These are phyloP conservation scores for Bathynomus jamesi DNA, from an alignment of 1,140 invertebrate genomes.

Conservation along the genomic window DNA sequence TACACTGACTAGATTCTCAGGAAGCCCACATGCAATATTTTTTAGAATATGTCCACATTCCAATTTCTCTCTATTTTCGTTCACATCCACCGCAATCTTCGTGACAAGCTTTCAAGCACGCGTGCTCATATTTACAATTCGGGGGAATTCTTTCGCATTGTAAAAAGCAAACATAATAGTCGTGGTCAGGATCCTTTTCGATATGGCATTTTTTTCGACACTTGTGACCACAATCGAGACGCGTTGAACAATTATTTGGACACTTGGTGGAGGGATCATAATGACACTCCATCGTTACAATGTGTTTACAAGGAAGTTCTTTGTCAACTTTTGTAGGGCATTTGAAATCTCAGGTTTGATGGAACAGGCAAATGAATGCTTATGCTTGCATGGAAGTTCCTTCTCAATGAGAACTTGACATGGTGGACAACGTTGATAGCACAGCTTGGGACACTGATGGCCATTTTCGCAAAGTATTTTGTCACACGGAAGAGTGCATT, in stretches of 20 bases:
- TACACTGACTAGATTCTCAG: neutral
- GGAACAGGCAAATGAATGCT: constrained; percentile 15
- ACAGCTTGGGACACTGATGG: constrained; percentile 39
- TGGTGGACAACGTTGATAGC: constrained; percentile 45
- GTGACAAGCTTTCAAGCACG: neutral
- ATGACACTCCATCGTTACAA: constrained; percentile 14
- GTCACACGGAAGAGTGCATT: constrained; percentile 43
- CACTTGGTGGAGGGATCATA: neutral
- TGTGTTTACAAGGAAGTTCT: constrained; percentile 17
- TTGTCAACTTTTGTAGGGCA: constrained; percentile 17
- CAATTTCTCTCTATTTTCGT: neutral
- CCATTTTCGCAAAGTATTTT: constrained; percentile 48
- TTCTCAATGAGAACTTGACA: constrained; percentile 28
- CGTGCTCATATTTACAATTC: neutral
- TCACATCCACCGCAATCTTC: neutral
- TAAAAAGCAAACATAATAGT: constrained; percentile 16
- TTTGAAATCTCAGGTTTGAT: neutral
- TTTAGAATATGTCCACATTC: neutral
- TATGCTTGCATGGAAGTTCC: constrained; percentile 20
- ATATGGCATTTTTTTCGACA: constrained; percentile 19
- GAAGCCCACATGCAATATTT: neutral
- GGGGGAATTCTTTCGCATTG: neutral
- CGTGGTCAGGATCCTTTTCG: constrained; percentile 13
- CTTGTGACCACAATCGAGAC: constrained; percentile 29
- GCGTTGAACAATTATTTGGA: constrained; percentile 7